phyloP scores from a whole-genome alignment of 2,888 invertebrate genomes.

The Andrena minutula region DNA sequence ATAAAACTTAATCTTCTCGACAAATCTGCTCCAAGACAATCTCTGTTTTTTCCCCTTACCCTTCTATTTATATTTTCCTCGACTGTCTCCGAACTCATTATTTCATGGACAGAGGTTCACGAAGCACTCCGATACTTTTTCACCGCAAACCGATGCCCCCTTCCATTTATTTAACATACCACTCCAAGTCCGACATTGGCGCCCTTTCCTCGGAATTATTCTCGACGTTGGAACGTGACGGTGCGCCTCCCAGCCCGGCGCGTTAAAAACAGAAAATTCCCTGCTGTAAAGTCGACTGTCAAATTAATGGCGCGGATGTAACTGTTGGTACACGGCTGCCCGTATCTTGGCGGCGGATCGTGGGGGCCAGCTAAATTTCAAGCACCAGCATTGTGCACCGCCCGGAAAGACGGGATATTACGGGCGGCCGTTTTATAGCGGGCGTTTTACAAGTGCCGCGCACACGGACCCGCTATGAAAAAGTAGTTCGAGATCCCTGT shows the following conservation, averaged over 20 bases:
- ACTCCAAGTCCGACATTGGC: too few relatives aligned
- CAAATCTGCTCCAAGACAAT: too few relatives aligned
- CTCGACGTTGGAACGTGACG: too few relatives aligned
- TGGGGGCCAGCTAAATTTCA: slow-evolving; percentile 38
- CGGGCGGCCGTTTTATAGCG: slow-evolving; percentile 23
- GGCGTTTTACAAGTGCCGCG: slow-evolving; percentile 42
- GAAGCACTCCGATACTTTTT: too few relatives aligned
- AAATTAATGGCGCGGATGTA: slow-evolving; percentile 20
- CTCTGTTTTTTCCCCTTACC: too few relatives aligned
- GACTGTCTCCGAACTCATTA: not conserved
- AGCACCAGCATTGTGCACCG: slow-evolving; percentile 17
- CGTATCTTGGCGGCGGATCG: slow-evolving; percentile 1
- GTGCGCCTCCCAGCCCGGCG: too few relatives aligned
- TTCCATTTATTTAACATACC: too few relatives aligned
- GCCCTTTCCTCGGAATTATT: too few relatives aligned
- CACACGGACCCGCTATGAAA: slow-evolving; percentile 28
- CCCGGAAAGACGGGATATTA: slow-evolving; percentile 31
- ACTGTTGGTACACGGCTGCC: slow-evolving; percentile 3
- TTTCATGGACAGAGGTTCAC: not conserved
- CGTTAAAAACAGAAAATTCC: slow-evolving; percentile 4
- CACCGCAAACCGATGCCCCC: too few relatives aligned
- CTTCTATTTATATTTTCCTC: not conserved
- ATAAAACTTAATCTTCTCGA: too few relatives aligned
- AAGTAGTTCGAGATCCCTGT: slow-evolving; percentile 43
- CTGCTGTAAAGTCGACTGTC: slow-evolving; percentile 2